These are phyloP conservation scores for Idaea aversata DNA, from an alignment of 2,888 invertebrate species.

Conservation along the genomic window DNA sequence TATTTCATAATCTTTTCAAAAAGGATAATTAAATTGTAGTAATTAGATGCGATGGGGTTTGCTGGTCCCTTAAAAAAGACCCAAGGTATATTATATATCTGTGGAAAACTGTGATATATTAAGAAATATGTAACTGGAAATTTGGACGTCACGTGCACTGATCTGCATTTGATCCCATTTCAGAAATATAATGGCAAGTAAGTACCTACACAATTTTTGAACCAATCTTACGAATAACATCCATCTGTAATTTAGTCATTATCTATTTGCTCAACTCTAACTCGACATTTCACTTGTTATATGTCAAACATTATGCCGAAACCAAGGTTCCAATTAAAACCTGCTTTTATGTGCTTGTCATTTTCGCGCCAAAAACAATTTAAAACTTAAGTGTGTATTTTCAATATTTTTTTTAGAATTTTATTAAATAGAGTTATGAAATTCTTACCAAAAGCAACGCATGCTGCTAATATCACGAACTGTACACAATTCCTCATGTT, in stretches of 20 bases:
- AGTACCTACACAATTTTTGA: neutral
- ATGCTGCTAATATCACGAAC: conserved; percentile 56
- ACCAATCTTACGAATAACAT: neutral
- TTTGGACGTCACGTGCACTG: no score
- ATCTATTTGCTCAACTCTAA: neutral
- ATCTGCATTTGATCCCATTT: neutral
- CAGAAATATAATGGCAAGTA: neutral
- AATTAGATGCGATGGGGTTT: no score
- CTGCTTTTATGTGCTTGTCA: neutral
- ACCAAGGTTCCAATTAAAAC: neutral
- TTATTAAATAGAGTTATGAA: neutral
- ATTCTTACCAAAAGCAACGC: conserved; percentile 67
- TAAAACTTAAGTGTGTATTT: neutral
- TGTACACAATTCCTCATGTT: conserved; percentile 62
- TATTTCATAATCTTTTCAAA: no score
- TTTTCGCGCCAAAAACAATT: neutral
- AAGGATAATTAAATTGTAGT: no score
- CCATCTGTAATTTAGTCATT: neutral
- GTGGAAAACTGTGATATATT: no score
- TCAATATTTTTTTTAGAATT: neutral
- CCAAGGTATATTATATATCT: no score
- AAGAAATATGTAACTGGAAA: no score
- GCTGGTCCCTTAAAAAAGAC: no score
- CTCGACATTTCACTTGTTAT: neutral
- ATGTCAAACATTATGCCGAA: neutral